Evolutionary conservation across 1,140 invertebrate species (phyloP).

Genomic region (Onthophagus taurus): DNA sequence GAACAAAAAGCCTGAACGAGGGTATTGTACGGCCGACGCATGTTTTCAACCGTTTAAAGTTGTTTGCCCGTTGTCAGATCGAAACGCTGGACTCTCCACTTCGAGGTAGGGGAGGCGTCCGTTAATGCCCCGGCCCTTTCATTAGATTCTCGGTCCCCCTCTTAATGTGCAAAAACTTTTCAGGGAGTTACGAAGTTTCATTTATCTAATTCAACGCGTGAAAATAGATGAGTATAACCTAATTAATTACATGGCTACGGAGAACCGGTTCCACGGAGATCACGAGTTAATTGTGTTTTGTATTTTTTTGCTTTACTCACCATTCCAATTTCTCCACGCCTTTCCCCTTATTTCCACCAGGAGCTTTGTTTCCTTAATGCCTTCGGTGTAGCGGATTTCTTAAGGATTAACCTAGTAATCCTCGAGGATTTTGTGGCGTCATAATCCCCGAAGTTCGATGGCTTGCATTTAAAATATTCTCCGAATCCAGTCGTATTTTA

Average conservation of each 20-base stretch:
- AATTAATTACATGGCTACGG: constrained; percentile 1
- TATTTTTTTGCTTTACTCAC: background rate
- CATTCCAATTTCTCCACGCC: background rate
- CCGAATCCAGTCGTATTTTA: no score
- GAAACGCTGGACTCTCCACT: background rate
- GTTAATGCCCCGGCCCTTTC: background rate
- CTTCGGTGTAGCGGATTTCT: no score
- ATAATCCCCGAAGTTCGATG: no score
- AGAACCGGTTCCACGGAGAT: background rate
- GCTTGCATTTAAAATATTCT: no score
- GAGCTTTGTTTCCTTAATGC: no score
- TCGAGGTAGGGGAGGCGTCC: background rate
- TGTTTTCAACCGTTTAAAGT: constrained; percentile 16
- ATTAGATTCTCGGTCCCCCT: constrained; percentile 5
- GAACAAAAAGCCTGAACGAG: background rate
- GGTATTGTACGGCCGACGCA: constrained; percentile 17
- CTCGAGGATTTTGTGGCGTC: no score
- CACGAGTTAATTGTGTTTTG: constrained; percentile 7
- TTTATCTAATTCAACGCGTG: constrained; percentile 8
- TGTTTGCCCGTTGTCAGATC: no score
- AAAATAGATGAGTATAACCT: constrained; percentile 10
- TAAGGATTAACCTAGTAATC: no score
- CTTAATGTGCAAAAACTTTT: constrained; percentile 8
- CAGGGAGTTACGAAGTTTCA: constrained; percentile 5
- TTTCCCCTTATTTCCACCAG: no score